A percentile compares a stretch with the other conserved stretches of the same genome.
phyloP scores from a whole-genome alignment of 1,140 invertebrate species.

The Zaprionus vittiger region DNA sequence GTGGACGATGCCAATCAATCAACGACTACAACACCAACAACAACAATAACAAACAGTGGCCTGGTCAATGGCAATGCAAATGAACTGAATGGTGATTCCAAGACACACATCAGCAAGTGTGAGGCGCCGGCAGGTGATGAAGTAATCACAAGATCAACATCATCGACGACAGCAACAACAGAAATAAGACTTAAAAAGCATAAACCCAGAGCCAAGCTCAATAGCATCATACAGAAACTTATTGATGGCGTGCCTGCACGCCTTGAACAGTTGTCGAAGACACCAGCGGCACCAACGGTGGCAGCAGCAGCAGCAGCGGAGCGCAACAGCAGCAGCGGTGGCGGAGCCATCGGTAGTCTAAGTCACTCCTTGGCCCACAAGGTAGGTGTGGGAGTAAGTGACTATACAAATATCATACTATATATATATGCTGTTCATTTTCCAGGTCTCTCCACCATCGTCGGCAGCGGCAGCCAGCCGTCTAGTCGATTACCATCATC shows the following conservation, averaged over 20 bases:
- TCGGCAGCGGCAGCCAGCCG: slow-evolving; percentile 69
- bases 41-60: slow-evolving; percentile 1
- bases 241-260: slow-evolving; percentile 77
- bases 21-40: slow-evolving; percentile 1
- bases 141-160: background rate
- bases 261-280: slow-evolving; percentile 73
- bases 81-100: slow-evolving; percentile 59
- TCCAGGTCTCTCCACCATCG: slow-evolving; percentile 67
- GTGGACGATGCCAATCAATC: slow-evolving; percentile 25
- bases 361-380: slow-evolving; percentile 71
- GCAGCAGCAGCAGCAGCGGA: slow-evolving; percentile 35
- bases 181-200: slow-evolving; percentile 70
- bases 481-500: slow-evolving; percentile 84
- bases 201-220: slow-evolving; percentile 74
- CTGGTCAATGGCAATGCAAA: slow-evolving; percentile 49
- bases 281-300: slow-evolving; percentile 34
- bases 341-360: slow-evolving; percentile 63
- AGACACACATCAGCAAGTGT: slow-evolving; percentile 39
- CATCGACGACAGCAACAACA: slow-evolving; percentile 2
- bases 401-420: background rate
- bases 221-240: slow-evolving; percentile 79
- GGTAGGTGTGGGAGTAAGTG: slow-evolving; percentile 36
- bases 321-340: slow-evolving; percentile 44
- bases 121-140: slow-evolving; percentile 6
- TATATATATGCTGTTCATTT: background rate